phyloP scores from a whole-genome alignment of 1,140 invertebrate species.

The Drosophila orena region DNA sequence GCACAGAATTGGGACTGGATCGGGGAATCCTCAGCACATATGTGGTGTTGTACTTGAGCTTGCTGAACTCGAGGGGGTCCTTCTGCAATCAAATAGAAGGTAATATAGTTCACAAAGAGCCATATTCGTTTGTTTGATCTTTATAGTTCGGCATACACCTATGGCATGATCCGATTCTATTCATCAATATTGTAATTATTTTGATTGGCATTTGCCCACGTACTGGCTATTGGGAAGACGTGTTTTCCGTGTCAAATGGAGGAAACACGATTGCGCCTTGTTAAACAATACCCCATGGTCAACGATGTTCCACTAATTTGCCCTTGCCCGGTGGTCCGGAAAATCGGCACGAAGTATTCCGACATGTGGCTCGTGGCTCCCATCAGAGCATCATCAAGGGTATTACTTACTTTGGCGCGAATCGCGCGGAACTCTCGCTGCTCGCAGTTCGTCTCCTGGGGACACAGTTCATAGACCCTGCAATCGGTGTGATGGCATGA shows the following conservation, averaged over 20 bases:
- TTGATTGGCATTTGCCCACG: slow-evolving; percentile 50
- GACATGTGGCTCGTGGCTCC: slow-evolving; percentile 36
- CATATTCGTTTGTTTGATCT: neutral
- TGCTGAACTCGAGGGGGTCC: slow-evolving; percentile 76
- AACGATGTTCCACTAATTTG: slow-evolving; percentile 31
- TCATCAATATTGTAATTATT: neutral
- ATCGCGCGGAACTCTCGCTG: slow-evolving; percentile 79
- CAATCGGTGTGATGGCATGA: slow-evolving; percentile 8
- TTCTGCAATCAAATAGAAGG: slow-evolving; percentile 60
- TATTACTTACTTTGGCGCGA: slow-evolving; percentile 76
- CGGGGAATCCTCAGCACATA: slow-evolving; percentile 65
- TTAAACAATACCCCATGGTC: slow-evolving; percentile 41
- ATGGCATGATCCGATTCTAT: slow-evolving; percentile 6
- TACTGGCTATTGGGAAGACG: slow-evolving; percentile 52
- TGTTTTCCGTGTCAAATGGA: slow-evolving; percentile 67
- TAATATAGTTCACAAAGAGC: neutral
- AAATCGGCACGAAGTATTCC: slow-evolving; percentile 57
- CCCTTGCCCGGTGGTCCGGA: slow-evolving; percentile 23
- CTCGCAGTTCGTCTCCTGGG: slow-evolving; percentile 77
- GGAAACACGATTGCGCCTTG: slow-evolving; percentile 44
- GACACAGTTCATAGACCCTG: slow-evolving; percentile 80
- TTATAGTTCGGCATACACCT: neutral
- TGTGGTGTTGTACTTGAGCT: slow-evolving; percentile 79
- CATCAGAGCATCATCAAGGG: slow-evolving; percentile 19
- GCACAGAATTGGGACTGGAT: slow-evolving; percentile 55